Evolutionary conservation across 92 coral and sea anemone species (phyloP), one percentile per base, ranked within the genome.

Genomic region (Micromussa lordhowensis): DNA sequence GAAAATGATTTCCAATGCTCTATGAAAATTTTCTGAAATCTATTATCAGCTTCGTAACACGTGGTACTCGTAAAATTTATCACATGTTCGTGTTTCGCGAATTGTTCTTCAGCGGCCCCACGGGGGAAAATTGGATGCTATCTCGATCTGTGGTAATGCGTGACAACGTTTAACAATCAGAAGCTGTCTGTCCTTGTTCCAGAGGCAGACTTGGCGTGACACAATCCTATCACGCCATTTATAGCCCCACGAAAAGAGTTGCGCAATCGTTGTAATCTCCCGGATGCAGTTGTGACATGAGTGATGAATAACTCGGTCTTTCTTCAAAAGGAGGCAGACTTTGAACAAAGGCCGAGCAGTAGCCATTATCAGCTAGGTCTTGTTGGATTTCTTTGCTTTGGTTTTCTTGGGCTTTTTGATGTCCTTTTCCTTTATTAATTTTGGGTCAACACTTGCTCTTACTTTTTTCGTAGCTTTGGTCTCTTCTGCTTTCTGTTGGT

Each of bases 381-480:
- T 82, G 22, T 5, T 70, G 35, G 73, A 14, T 57, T 35, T 84
- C 73, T 84, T 84, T 17, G 58, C n/a, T 26, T 84, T 73, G 57
- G 55, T 22, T 84, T 57, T 75, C 40, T 84, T 58, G 31, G 59
- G 71, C 59, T 28, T 15, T 58, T 84, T 84, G 9, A 10, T 31
- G 44, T 2, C 73, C 74, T 35, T 75, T 35, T 34, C 38, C 49
- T 55, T 32, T 57, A 24, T n/a, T 17, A 73, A 34, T 34, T 73
- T 21, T 36, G 7, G 58, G 24, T 54, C 59, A 16, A 5, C 28
- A 22, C 81, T n/a, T 55, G 72, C 58, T 40, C n/a, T 84, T 8
- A 58, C 38, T 40, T 73, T 83, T 54, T 83, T 84, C 53, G 66
- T 36, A 13, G 81, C 48, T 84, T 74, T 73, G 15, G 66, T 75